A percentile compares a stretch with the other conserved stretches of the same genome.
Conservation (phyloP, 2,888 invertebrate species). For the Bombyx huttoni region DNA sequence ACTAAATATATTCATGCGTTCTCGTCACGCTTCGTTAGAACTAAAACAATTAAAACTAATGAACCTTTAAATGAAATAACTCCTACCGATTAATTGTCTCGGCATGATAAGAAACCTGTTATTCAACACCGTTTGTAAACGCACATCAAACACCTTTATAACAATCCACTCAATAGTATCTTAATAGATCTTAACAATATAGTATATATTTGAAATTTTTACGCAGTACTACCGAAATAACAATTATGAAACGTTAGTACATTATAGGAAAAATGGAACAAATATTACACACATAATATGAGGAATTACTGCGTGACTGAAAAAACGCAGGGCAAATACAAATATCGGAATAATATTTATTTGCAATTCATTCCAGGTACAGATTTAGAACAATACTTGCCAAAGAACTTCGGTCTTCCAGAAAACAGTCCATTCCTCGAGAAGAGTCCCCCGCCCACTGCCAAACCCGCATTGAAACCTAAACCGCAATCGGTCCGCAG, state of each 20-base stretch:
- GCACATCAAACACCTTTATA: background rate
- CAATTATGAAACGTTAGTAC: too few relatives aligned
- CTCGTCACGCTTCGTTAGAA: conserved; percentile 1
- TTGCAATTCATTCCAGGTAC: conserved; percentile 52
- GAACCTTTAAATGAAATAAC: background rate
- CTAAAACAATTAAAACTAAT: background rate
- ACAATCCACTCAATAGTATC: background rate
- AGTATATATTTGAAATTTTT: background rate
- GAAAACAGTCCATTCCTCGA: conserved; percentile 64
- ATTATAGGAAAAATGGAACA: too few relatives aligned
- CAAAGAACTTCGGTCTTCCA: conserved; percentile 75
- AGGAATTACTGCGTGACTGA: too few relatives aligned
- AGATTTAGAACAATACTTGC: conserved; percentile 74
- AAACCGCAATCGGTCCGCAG: conserved; percentile 41
- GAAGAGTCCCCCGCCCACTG: conserved; percentile 61
- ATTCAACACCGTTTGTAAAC: background rate
- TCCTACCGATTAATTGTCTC: background rate
- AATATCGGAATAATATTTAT: too few relatives aligned
- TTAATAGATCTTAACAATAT: background rate
- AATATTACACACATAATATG: too few relatives aligned
- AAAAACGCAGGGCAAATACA: too few relatives aligned
- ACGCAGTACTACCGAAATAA: too few relatives aligned
- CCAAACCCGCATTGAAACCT: conserved; percentile 46
- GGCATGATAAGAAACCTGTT: background rate
- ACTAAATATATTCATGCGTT: conserved; percentile 9